A percentile compares a stretch with the other conserved stretches of the same genome.
These are phyloP conservation scores for Drosophila prolongata DNA, from an alignment of 2,888 invertebrate species.

Conservation along the genomic window DNA sequence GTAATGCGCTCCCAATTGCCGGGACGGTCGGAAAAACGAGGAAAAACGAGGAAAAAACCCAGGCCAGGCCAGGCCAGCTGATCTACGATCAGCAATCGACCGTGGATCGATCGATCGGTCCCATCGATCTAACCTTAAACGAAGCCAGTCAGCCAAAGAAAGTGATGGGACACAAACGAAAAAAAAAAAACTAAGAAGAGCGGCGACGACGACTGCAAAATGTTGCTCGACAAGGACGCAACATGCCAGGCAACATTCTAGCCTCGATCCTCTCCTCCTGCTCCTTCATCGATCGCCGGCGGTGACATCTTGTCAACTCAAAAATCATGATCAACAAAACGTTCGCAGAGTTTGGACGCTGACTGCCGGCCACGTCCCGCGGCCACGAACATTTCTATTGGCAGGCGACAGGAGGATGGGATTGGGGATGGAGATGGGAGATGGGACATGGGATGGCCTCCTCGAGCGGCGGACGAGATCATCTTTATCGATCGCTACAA, in stretches of 20 bases:
- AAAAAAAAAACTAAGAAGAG: slow-evolving; percentile 13
- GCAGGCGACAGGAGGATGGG: slow-evolving; percentile 34
- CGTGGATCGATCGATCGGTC: slow-evolving; percentile 38
- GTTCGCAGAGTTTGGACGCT: slow-evolving; percentile 37
- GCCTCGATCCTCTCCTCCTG: slow-evolving; percentile 37
- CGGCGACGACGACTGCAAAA: slow-evolving; percentile 46
- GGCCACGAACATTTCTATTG: slow-evolving; percentile 71
- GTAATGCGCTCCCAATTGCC: slow-evolving; percentile 63
- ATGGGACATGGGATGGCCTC: too few species aligned
- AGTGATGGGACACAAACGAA: slow-evolving; percentile 57
- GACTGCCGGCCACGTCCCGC: slow-evolving; percentile 26
- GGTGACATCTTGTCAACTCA: slow-evolving; percentile 80
- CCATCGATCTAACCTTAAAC: slow-evolving; percentile 50
- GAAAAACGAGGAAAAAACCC: too few species aligned
- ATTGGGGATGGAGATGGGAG: too few species aligned
- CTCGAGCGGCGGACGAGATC: slow-evolving; percentile 47
- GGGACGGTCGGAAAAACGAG: slow-evolving; percentile 4
- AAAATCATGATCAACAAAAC: slow-evolving; percentile 80
- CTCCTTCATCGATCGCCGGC: slow-evolving; percentile 58
- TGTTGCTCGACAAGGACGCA: slow-evolving; percentile 76
- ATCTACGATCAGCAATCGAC: slow-evolving; percentile 53
- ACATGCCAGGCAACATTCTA: slow-evolving; percentile 74
- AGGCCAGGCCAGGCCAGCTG: slow-evolving; percentile 23
- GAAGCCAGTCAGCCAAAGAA: slow-evolving; percentile 55
- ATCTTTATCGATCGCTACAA: slow-evolving; percentile 74